Conservation (phyloP, 2,888 invertebrate species). For the Malachius bipustulatus region DNA sequence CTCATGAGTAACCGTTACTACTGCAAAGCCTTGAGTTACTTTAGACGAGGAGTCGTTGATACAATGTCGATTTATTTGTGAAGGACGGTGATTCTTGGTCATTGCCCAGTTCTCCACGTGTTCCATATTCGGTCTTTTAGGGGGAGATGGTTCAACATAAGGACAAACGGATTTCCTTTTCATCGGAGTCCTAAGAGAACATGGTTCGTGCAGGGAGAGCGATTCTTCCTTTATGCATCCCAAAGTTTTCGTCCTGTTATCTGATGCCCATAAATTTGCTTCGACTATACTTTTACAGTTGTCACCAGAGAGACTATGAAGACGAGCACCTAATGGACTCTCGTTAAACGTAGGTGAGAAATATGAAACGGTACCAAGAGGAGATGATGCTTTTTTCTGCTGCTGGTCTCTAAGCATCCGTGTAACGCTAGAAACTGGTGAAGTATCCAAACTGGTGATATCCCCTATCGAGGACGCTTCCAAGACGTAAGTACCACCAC, state of each 20-base stretch:
- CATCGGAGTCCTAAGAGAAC: neutral
- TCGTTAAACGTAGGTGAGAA: neutral
- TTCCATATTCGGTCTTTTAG: constrained; percentile 19
- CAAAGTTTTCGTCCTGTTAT: constrained; percentile 31
- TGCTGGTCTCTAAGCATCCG: neutral
- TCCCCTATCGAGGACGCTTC: constrained; percentile 4
- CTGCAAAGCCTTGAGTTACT: neutral
- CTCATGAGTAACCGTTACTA: constrained; percentile 1
- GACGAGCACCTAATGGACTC: neutral
- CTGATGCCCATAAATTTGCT: constrained; percentile 34
- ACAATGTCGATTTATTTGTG: constrained; percentile 21
- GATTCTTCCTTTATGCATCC: constrained; percentile 42
- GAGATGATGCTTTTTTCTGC: neutral
- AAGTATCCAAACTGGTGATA: neutral
- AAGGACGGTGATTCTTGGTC: constrained; percentile 18
- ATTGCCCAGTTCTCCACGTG: constrained; percentile 19
- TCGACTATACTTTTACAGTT: constrained; percentile 27
- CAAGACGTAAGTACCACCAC: constrained; percentile 12
- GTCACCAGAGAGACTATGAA: constrained; percentile 13
- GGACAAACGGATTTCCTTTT: neutral
- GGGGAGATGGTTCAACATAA: constrained; percentile 18
- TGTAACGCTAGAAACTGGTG: no score
- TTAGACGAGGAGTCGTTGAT: constrained; percentile 10
- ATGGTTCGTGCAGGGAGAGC: neutral
- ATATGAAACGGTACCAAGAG: neutral